Base-by-base conservation (phyloP, 2,113 vertebrate genomes). In the Mus spicilegus region DNA sequence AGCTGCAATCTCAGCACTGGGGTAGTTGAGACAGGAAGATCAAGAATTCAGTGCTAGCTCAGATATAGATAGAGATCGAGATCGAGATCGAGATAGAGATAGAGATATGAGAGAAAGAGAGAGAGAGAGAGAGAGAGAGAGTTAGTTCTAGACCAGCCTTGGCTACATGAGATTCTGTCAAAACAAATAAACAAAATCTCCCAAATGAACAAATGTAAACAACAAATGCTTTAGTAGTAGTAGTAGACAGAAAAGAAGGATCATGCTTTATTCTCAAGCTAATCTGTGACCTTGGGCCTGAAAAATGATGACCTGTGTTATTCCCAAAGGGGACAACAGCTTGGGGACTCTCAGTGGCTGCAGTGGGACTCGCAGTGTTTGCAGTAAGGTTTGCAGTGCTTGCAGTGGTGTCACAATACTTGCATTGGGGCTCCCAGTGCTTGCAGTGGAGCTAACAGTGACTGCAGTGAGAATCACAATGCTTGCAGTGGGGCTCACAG, bases 371-470 rank as follows among this genome's bases (percentile, higher is more conserved):
- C 16, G 3, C 56, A 58, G 16, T 58, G 42, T 42, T 58, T 58
- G 56, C 56, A 58, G 56, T 58, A 16, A 16, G 16, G 16, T 5
- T 17, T 19, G 4, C 2, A 17, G 56, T 58, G 56, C 56, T 58
- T 58, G 17, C 56, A 58, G 4, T 19, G 1, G 17, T 4, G 24
- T 65, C 0, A 9, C 24, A 19, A 3, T 58, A 1, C 4, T 58
- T 58, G 61, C 61, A 63, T 7, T 63, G 61, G 20, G 20, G 7
- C 20, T 65, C 63, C 30, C 63, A 65, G 26, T 28, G 3, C 63
- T 65, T 28, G 9, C 26, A 28, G 26, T 28, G 63, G 26, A 9
- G 63, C 9, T 65, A 3, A 4, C 63, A 65, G 26, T 65, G 49
- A 49, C 49, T 58, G 61, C 61, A 63, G 20, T 63, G 61, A 7